phyloP scores from a whole-genome alignment of 2,888 invertebrate species.

The Folsomia manolachei region DNA sequence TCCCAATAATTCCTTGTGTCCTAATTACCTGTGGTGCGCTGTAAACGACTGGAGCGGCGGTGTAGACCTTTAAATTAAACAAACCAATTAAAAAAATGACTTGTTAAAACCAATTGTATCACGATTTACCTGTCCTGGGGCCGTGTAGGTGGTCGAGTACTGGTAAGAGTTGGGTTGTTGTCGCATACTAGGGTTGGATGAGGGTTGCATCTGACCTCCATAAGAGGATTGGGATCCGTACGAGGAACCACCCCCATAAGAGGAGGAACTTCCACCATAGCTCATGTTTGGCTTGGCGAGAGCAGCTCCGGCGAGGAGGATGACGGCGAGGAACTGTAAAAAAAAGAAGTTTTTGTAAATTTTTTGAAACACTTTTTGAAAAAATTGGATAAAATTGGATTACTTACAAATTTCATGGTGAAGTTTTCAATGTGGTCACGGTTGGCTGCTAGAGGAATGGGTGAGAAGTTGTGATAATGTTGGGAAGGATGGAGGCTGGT shows the following conservation, averaged over 20 bases:
- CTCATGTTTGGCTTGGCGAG: constrained; percentile 1
- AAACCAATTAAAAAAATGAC: too few relatives aligned
- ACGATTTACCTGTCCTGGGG: constrained; percentile 28
- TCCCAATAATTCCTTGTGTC: too few relatives aligned
- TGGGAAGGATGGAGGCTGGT: not conserved
- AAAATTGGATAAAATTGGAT: not conserved
- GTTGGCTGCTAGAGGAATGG: not conserved
- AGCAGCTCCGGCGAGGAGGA: constrained; percentile 20
- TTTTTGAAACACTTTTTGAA: not conserved
- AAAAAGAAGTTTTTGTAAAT: not conserved
- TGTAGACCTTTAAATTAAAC: too few relatives aligned
- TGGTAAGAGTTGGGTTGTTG: constrained; percentile 17
- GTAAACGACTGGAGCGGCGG: constrained; percentile 25
- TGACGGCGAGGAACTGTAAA: constrained; percentile 22
- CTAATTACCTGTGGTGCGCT: constrained; percentile 24
- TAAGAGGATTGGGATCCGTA: not conserved
- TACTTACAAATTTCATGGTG: constrained; percentile 18
- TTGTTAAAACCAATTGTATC: too few relatives aligned
- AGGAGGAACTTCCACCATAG: constrained; percentile 1
- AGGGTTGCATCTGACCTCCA: constrained; percentile 9
- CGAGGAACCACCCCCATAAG: constrained; percentile 10
- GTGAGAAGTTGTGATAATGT: not conserved
- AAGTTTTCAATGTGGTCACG: not conserved
- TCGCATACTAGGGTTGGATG: constrained; percentile 3
- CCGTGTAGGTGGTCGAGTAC: constrained; percentile 20